A percentile compares a stretch with the other conserved stretches of the same genome.
phyloP scores from a whole-genome alignment of 2,888 invertebrate species.

The Griposia aprilina region DNA sequence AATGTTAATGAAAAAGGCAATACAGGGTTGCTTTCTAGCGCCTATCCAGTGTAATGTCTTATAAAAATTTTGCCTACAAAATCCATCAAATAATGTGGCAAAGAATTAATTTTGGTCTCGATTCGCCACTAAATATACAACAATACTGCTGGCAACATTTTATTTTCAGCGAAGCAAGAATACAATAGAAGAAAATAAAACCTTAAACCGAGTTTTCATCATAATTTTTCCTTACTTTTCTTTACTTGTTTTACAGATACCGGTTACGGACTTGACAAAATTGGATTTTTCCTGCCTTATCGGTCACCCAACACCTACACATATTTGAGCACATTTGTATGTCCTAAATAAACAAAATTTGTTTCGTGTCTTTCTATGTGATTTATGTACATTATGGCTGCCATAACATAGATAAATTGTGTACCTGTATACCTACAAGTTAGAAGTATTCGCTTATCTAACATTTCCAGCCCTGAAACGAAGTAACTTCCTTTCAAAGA shows the following conservation, averaged over 20 bases:
- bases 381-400: conserved; percentile 41
- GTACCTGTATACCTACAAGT: not conserved
- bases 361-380: conserved; percentile 30
- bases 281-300: conserved; percentile 48
- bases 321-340: conserved; percentile 49
- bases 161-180: not conserved
- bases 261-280: conserved; percentile 36
- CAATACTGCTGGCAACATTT: not conserved
- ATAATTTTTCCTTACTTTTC: conserved; percentile 24
- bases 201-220: not conserved
- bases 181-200: not conserved
- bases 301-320: conserved; percentile 31
- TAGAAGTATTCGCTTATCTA: not conserved
- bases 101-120: not conserved
- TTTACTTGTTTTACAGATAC: conserved; percentile 27
- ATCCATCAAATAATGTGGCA: not conserved
- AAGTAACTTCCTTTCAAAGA: conserved; percentile 29
- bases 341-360: conserved; percentile 60
- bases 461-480: conserved; percentile 23
- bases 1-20: not conserved
- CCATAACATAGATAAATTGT: conserved; percentile 20
- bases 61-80: not conserved
- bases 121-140: not conserved
- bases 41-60: not conserved
- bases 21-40: not conserved